Conservation (phyloP, 1,140 invertebrate species). For the Drosophila bipectinata region DNA sequence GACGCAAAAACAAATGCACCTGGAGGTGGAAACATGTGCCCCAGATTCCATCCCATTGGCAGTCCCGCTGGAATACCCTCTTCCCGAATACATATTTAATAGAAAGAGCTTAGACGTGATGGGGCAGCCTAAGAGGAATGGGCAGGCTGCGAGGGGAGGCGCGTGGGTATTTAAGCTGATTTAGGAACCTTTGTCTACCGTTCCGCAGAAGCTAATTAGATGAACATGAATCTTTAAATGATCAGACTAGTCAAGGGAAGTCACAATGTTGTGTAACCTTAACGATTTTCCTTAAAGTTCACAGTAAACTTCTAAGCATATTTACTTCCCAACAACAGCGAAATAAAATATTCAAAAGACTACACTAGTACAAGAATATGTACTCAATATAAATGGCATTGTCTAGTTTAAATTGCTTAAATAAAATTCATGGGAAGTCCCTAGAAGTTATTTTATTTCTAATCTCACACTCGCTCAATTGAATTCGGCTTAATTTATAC, state of each 20-base stretch:
- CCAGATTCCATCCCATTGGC: background rate
- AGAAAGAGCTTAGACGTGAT: slow-evolving; percentile 47
- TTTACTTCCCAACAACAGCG: too few relatives aligned
- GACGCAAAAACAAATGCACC: slow-evolving; percentile 48
- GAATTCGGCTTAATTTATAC: slow-evolving; percentile 49
- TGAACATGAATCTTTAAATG: slow-evolving; percentile 42
- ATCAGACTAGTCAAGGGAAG: slow-evolving; percentile 1
- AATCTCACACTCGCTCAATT: slow-evolving; percentile 51
- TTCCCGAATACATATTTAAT: slow-evolving; percentile 53
- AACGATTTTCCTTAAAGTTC: too few relatives aligned
- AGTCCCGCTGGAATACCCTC: background rate
- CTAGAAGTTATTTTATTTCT: slow-evolving; percentile 32
- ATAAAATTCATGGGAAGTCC: slow-evolving; percentile 36
- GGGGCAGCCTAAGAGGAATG: slow-evolving; percentile 1
- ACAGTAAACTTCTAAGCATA: too few relatives aligned
- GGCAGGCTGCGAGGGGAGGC: background rate
- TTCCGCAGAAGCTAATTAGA: slow-evolving; percentile 51
- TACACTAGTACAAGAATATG: background rate
- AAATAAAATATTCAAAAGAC: background rate
- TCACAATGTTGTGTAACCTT: background rate
- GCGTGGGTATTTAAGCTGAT: slow-evolving; percentile 47
- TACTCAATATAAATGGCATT: slow-evolving; percentile 5
- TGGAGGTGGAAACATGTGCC: slow-evolving; percentile 11
- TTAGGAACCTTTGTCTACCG: slow-evolving; percentile 26
- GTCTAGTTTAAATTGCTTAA: slow-evolving; percentile 11